These are phyloP conservation scores for Ciona savignyi DNA, from an alignment of 23 tunicate species.

Conservation along the genomic window DNA sequence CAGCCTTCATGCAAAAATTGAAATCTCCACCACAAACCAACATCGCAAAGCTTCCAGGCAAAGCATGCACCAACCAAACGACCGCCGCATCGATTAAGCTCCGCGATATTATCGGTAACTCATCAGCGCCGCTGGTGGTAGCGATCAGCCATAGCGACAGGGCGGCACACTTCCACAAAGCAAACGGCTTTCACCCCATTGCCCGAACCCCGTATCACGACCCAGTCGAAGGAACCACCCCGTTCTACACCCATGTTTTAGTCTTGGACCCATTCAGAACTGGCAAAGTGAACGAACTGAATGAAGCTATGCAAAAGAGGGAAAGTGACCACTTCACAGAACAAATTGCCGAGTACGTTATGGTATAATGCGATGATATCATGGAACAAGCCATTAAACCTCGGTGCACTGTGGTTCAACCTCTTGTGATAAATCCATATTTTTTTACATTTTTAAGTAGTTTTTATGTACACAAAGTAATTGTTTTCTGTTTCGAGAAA, in stretches of 20 bases:
- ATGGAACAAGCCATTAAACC: not conserved
- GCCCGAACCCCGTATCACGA: constrained; percentile 52
- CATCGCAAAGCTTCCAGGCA: not conserved
- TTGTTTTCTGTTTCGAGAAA: too few species aligned
- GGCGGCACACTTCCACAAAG: constrained; percentile 54
- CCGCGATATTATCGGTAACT: not conserved
- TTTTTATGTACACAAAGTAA: too few species aligned
- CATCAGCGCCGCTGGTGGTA: constrained; percentile 43
- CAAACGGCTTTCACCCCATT: constrained; percentile 65
- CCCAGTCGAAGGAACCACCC: constrained; percentile 3
- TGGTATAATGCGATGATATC: not conserved
- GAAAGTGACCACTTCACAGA: not conserved
- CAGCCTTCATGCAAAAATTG: not conserved
- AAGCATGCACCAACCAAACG: constrained; percentile 4
- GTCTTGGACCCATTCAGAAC: constrained; percentile 55
- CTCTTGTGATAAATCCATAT: not conserved
- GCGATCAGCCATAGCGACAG: constrained; percentile 71
- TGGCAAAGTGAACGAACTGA: constrained; percentile 17
- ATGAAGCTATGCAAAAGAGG: not conserved
- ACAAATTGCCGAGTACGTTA: not conserved
- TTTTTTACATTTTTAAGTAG: too few species aligned
- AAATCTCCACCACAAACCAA: not conserved
- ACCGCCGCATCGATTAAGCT: not conserved
- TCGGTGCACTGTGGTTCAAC: not conserved
- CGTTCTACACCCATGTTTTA: constrained; percentile 50